Conservation (phyloP, 2,797 vertebrate genomes). For the Darevskia nairensis region DNA sequence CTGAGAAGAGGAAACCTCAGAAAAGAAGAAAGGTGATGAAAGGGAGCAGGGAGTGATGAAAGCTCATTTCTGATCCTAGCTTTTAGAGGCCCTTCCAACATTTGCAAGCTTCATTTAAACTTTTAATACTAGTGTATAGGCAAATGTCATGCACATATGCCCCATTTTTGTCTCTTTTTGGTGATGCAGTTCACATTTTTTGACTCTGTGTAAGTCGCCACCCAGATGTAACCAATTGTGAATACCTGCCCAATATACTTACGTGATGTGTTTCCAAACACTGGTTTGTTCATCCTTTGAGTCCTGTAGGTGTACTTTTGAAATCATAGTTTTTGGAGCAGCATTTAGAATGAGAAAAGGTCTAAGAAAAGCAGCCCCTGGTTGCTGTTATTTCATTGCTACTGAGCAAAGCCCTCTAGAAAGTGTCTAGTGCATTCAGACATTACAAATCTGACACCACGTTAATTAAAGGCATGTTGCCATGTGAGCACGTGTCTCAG, state of each 20-base stretch:
- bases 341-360: not conserved
- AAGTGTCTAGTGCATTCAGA: not conserved
- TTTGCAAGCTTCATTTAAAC: not conserved
- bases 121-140: no score
- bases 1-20: constrained; percentile 3
- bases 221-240: not conserved
- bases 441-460: not conserved
- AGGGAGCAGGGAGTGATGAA: constrained; percentile 15
- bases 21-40: constrained; percentile 31
- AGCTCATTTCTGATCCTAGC: not conserved
- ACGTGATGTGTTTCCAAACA: not conserved
- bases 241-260: not conserved
- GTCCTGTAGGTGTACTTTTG: not conserved
- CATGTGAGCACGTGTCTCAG: not conserved
- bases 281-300: not conserved
- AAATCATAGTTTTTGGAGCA: not conserved
- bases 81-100: not conserved
- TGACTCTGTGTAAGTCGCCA: no score
- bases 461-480: not conserved
- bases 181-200: not conserved
- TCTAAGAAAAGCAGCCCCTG: not conserved
- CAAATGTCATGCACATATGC: not conserved
- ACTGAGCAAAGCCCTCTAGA: not conserved
- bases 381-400: not conserved
- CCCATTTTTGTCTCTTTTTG: not conserved